A percentile compares a stretch with the other conserved stretches of the same genome.
Evolutionary conservation across 2,888 invertebrate species (phyloP).

Genomic region (Callyntrura guangdongensis): DNA sequence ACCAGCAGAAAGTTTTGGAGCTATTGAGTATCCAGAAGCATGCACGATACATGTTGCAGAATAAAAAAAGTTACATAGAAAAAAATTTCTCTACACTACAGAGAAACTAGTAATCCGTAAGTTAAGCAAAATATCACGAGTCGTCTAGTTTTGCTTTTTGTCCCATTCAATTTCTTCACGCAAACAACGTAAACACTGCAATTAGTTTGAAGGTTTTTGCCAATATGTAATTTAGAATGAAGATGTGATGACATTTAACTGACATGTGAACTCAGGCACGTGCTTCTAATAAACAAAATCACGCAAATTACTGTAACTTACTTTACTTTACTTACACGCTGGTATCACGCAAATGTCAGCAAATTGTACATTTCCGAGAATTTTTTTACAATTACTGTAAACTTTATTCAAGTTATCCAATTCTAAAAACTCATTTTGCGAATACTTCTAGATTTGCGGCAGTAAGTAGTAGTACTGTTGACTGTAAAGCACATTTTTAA

Average conservation of each 20-base stretch:
- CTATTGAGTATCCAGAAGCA: too few relatives aligned
- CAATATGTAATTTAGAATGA: neutral
- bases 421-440: neutral
- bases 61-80: too few relatives aligned
- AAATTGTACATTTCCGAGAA: neutral
- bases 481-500: neutral
- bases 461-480: too few relatives aligned
- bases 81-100: too few relatives aligned
- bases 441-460: neutral
- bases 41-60: too few relatives aligned
- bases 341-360: neutral
- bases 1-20: conserved; percentile 28
- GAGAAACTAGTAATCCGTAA: conserved; percentile 29
- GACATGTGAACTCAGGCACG: conserved; percentile 63
- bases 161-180: neutral
- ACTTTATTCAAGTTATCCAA: neutral
- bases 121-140: conserved; percentile 39
- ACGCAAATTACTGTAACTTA: neutral
- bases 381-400: neutral
- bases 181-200: too few relatives aligned
- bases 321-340: neutral
- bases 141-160: neutral
- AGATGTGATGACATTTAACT: conserved; percentile 11
- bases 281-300: conserved; percentile 14
- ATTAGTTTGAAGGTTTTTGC: neutral